Percentiles rank a stretch among this genome's conserved stretches.
Evolutionary conservation across 2,113 vertebrate genomes (phyloP).

Genomic region (Pituophis catenifer): DNA sequence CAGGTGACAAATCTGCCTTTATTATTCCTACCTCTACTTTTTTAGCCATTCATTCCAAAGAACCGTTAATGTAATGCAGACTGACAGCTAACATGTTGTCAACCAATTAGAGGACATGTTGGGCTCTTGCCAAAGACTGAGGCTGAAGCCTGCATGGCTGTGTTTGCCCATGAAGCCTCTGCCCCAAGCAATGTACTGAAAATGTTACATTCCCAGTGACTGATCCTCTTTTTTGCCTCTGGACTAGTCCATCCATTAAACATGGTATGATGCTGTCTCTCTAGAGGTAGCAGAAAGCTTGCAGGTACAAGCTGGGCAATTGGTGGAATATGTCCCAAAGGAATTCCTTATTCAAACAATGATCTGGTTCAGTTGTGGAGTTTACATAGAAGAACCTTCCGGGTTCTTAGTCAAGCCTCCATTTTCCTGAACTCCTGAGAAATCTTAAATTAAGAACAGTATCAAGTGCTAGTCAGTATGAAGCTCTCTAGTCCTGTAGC

Average conservation of each 20-base stretch:
- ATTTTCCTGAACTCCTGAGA: not conserved
- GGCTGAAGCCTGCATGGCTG: constrained; percentile 19
- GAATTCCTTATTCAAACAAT: not conserved
- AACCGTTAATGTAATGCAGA: not conserved
- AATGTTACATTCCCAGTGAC: not conserved
- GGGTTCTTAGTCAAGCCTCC: not conserved
- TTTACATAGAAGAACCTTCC: not conserved
- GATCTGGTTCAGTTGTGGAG: not conserved
- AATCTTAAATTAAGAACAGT: not conserved
- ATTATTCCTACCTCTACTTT: not conserved
- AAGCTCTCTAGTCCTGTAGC: not conserved
- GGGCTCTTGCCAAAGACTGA: not conserved
- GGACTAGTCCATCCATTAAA: not conserved
- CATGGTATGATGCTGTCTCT: not conserved
- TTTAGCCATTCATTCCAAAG: not conserved
- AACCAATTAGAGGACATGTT: constrained; percentile 16
- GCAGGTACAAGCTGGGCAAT: not conserved
- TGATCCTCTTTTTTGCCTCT: not conserved
- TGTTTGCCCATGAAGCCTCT: constrained; percentile 8
- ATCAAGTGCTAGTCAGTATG: not conserved
- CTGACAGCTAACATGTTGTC: constrained; percentile 5
- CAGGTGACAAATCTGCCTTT: not conserved
- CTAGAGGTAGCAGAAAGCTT: not conserved
- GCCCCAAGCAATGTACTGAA: not conserved
- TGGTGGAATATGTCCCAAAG: not conserved